These are phyloP conservation scores for Xiphias gladius DNA, from an alignment of 2,113 vertebrate species.

Conservation along the genomic window DNA sequence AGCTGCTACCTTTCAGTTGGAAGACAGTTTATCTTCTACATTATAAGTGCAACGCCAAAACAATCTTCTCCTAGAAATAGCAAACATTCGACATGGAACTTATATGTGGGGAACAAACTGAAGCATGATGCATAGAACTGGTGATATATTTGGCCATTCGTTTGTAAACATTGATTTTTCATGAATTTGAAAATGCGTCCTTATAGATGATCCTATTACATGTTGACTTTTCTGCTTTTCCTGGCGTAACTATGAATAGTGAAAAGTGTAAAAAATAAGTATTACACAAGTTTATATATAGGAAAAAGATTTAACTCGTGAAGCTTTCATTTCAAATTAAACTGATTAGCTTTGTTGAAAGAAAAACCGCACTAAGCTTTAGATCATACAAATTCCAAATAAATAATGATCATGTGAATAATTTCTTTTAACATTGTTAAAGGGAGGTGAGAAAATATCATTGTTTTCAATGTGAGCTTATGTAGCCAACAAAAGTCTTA, in stretches of 20 bases:
- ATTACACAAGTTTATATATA: constrained; percentile 49
- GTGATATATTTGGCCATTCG: constrained; percentile 38
- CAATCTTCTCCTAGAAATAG: constrained; percentile 11
- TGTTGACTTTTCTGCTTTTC: constrained; percentile 14
- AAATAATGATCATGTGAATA: constrained; percentile 1
- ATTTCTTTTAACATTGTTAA: constrained; percentile 21
- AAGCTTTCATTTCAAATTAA: constrained; percentile 39
- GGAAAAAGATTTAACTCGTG: constrained; percentile 36
- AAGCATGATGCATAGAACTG: constrained; percentile 38
- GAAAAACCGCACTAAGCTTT: constrained; percentile 37
- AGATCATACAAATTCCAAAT: constrained; percentile 30
- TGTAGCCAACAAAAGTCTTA: constrained; percentile 21
- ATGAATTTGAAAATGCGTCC: constrained; percentile 70
- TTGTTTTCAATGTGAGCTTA: constrained; percentile 10
- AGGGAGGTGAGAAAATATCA: not conserved
- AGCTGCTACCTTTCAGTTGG: constrained; percentile 51
- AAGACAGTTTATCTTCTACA: constrained; percentile 15
- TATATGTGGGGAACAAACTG: constrained; percentile 46
- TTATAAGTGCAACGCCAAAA: constrained; percentile 38
- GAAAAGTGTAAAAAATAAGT: constrained; percentile 42
- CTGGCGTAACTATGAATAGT: constrained; percentile 49
- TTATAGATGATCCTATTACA: constrained; percentile 38
- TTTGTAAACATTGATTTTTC: constrained; percentile 59
- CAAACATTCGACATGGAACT: constrained; percentile 4
- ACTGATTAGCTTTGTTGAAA: constrained; percentile 3